Percentiles rank a stretch among this genome's conserved stretches.
These are phyloP conservation scores for Oostethus manadensis DNA, from an alignment of 2,113 vertebrate genomes.

Conservation along the genomic window DNA sequence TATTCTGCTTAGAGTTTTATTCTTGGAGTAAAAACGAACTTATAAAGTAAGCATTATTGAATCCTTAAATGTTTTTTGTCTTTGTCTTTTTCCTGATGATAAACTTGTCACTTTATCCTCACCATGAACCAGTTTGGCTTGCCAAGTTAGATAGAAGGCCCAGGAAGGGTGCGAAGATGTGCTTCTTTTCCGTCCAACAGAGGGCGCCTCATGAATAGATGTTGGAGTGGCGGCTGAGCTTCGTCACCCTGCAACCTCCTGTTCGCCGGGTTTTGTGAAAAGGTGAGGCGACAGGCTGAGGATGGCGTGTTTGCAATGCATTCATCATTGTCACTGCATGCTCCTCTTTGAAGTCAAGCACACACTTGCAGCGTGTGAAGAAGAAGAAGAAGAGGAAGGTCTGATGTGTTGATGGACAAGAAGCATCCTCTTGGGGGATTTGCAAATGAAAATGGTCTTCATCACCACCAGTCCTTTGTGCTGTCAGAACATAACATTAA, in stretches of 20 bases:
- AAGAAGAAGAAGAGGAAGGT: conserved; percentile 27
- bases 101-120: too few species aligned
- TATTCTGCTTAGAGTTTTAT: too few species aligned
- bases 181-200: conserved; percentile 38
- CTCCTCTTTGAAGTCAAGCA: conserved; percentile 76
- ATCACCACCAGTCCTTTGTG: conserved; percentile 44
- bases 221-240: conserved; percentile 14
- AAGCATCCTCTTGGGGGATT: conserved; percentile 65
- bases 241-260: conserved; percentile 16
- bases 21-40: too few species aligned
- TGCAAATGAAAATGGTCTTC: conserved; percentile 49
- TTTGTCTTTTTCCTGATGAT: too few species aligned
- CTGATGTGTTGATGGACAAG: conserved; percentile 68
- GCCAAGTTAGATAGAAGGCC: background rate
- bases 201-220: conserved; percentile 59
- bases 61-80: too few species aligned
- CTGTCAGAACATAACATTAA: conserved; percentile 23
- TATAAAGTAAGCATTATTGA: too few species aligned
- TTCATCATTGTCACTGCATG: conserved; percentile 65
- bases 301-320: conserved; percentile 61
- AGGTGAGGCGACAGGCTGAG: conserved; percentile 56
- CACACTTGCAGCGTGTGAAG: conserved; percentile 63
- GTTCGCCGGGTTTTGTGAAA: conserved; percentile 52
- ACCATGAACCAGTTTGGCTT: too few species aligned
- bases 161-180: background rate